These are phyloP conservation scores for Anabacerthia variegaticeps DNA, from an alignment of 2,797 vertebrate genomes.

Conservation along the genomic window DNA sequence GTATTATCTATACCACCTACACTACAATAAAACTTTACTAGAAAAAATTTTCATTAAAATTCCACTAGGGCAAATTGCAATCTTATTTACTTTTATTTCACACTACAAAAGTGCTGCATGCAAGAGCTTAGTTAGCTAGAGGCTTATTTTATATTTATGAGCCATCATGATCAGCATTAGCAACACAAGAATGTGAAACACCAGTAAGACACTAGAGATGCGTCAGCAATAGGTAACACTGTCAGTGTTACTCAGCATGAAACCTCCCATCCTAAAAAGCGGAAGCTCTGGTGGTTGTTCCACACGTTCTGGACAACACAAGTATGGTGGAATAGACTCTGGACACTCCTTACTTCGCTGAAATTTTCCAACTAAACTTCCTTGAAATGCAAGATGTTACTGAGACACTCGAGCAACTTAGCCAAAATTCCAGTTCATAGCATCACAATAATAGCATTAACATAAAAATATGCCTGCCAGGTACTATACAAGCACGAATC, in stretches of 20 bases:
- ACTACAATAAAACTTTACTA: not conserved
- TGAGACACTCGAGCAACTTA: not conserved
- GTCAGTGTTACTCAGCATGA: not conserved
- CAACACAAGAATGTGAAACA: not conserved
- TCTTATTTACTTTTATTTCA: conserved; percentile 6
- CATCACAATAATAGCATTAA: not conserved
- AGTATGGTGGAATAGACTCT: not conserved
- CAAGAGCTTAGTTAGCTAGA: not conserved
- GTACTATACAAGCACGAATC: not conserved
- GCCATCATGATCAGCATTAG: not conserved
- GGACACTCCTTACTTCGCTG: not conserved
- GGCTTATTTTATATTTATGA: not conserved
- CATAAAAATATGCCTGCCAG: not conserved
- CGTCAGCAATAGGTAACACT: not conserved
- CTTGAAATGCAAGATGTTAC: not conserved
- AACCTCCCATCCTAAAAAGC: not conserved
- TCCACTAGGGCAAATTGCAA: not conserved
- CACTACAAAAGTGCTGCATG: not conserved
- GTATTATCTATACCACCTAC: not conserved
- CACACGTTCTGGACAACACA: not conserved
- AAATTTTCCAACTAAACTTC: not conserved
- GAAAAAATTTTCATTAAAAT: not conserved
- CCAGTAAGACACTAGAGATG: not conserved
- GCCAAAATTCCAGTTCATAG: not conserved
- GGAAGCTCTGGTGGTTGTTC: not conserved